A percentile compares a stretch with the other conserved stretches of the same genome.
These are phyloP conservation scores for Onthophagus taurus DNA, from an alignment of 1,140 invertebrate genomes.

Conservation along the genomic window DNA sequence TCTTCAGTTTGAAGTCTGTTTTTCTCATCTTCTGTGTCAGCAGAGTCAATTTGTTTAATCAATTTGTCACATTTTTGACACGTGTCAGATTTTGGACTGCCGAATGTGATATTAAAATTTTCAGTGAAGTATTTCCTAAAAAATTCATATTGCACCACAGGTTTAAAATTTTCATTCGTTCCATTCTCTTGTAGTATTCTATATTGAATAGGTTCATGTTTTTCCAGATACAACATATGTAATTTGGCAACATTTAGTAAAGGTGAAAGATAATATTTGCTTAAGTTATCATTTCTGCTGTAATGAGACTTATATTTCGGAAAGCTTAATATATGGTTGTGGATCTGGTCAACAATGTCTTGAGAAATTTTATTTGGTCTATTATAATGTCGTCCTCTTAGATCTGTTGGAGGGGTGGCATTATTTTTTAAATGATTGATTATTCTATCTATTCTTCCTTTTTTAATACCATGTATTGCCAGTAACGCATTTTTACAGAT, in stretches of 20 bases:
- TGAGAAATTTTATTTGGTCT: constrained; percentile 10
- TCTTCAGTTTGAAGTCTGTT: constrained; percentile 8
- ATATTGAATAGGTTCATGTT: constrained; percentile 14
- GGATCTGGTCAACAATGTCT: constrained; percentile 9
- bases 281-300: constrained; percentile 15
- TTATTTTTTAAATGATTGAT: constrained; percentile 11
- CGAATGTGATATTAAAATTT: constrained; percentile 15
- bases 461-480: constrained; percentile 10
- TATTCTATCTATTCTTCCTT: constrained; percentile 11
- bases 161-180: constrained; percentile 3
- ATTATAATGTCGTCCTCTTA: constrained; percentile 8
- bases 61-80: constrained; percentile 18
- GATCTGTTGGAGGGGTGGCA: constrained; percentile 4
- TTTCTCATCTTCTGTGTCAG: constrained; percentile 10
- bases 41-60: constrained; percentile 15
- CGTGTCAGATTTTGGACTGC: constrained; percentile 16
- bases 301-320: constrained; percentile 13
- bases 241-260: constrained; percentile 15
- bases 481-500: constrained; percentile 13
- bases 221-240: constrained; percentile 15
- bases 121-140: constrained; percentile 14
- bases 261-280: constrained; percentile 17
- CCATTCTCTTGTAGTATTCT: constrained; percentile 3
- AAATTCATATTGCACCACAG: constrained; percentile 18
- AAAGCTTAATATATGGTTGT: constrained; percentile 12